Percentiles rank a stretch among this genome's conserved stretches.
Evolutionary conservation across 2,888 invertebrate genomes (phyloP).

Genomic region (Spialia ferax): DNA sequence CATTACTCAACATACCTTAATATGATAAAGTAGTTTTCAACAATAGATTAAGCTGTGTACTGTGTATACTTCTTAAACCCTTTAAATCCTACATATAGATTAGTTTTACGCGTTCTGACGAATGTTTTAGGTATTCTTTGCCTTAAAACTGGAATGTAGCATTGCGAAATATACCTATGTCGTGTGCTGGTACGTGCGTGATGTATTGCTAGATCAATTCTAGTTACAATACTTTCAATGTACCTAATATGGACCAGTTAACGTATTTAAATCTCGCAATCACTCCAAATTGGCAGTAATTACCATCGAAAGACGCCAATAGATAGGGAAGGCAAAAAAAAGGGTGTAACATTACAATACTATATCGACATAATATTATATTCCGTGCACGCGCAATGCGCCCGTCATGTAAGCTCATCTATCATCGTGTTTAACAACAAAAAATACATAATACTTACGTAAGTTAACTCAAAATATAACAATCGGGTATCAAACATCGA

Average conservation of each 20-base stretch:
- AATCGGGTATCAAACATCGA: slow-evolving; percentile 76
- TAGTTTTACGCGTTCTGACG: background rate
- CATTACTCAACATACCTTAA: background rate
- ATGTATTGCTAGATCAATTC: background rate
- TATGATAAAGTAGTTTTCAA: background rate
- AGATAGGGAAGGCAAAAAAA: slow-evolving; percentile 11
- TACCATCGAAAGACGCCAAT: slow-evolving; percentile 28
- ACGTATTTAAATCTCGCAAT: slow-evolving; percentile 34
- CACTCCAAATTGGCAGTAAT: slow-evolving; percentile 44
- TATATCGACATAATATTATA: background rate
- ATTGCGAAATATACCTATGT: slow-evolving; percentile 7
- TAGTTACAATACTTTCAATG: background rate
- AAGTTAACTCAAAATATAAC: slow-evolving; percentile 73
- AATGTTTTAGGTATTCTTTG: background rate
- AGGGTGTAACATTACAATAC: slow-evolving; percentile 40
- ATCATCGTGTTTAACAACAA: slow-evolving; percentile 64
- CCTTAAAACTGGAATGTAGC: background rate
- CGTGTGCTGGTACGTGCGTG: background rate
- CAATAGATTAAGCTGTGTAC: background rate
- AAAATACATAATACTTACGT: slow-evolving; percentile 77
- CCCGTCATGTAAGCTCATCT: background rate
- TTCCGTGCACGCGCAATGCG: background rate
- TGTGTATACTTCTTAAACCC: too few relatives aligned
- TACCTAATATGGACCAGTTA: slow-evolving; percentile 44
- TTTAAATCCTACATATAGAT: background rate